These are phyloP conservation scores for Apomyelois bistriatella DNA, from an alignment of 2,888 invertebrate species.

Conservation along the genomic window DNA sequence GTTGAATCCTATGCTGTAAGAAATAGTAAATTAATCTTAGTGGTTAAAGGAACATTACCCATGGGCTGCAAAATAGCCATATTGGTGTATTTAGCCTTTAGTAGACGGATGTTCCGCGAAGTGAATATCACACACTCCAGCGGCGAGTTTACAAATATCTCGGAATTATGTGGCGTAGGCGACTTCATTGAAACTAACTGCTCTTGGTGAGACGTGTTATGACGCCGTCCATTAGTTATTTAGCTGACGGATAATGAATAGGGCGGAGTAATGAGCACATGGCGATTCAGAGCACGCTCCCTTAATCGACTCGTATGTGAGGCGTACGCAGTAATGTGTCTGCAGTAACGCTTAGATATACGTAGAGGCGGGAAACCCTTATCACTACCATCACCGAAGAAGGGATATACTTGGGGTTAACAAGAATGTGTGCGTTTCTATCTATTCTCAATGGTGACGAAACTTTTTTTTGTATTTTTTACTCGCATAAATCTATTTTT, in stretches of 20 bases:
- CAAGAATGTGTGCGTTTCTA: neutral
- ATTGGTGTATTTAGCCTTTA: too few species aligned
- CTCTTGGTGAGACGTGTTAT: slow-evolving; percentile 50
- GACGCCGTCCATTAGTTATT: slow-evolving; percentile 66
- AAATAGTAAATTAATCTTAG: too few species aligned
- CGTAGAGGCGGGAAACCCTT: neutral
- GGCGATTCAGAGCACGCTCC: slow-evolving; percentile 68
- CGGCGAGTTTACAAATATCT: slow-evolving; percentile 22
- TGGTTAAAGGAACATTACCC: too few species aligned
- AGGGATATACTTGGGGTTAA: neutral
- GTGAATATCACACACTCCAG: slow-evolving; percentile 9
- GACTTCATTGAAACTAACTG: slow-evolving; percentile 62
- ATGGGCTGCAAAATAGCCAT: too few species aligned
- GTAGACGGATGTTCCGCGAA: neutral
- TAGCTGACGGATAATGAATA: slow-evolving; percentile 65
- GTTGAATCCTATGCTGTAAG: too few species aligned
- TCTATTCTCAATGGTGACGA: neutral
- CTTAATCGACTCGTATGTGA: slow-evolving; percentile 53
- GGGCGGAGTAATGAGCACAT: slow-evolving; percentile 68
- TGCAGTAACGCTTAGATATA: neutral
- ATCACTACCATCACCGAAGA: neutral
- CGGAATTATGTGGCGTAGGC: slow-evolving; percentile 18
- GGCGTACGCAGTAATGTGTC: slow-evolving; percentile 1
- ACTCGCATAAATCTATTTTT: too few species aligned
- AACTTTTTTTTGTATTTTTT: too few species aligned